phyloP scores from a whole-genome alignment of 2,888 invertebrate genomes.

The Hemicrepidius hirtus region DNA sequence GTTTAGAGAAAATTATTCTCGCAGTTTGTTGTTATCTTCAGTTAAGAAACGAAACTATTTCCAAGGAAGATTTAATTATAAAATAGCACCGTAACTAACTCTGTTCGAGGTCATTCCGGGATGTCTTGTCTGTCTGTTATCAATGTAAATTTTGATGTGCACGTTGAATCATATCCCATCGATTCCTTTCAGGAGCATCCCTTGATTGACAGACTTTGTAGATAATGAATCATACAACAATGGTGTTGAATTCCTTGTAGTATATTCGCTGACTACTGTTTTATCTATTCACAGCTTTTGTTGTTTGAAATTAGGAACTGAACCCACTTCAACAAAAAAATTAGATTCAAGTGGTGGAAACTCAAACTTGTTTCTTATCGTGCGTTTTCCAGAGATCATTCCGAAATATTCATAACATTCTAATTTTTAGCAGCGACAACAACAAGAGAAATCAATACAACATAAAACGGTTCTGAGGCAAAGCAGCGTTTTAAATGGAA shows the following conservation, averaged over 20 bases:
- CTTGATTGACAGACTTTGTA: constrained; percentile 33
- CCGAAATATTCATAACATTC: background rate
- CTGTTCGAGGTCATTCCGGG: constrained; percentile 20
- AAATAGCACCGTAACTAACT: constrained; percentile 11
- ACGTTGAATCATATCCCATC: constrained; percentile 42
- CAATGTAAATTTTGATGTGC: constrained; percentile 29
- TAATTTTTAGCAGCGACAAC: background rate
- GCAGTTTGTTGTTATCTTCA: background rate
- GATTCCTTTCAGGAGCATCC: constrained; percentile 24
- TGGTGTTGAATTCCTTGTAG: constrained; percentile 1
- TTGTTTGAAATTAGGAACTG: no score
- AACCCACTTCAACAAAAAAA: no score
- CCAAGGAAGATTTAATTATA: constrained; percentile 32
- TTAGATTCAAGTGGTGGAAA: no score
- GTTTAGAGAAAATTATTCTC: no score
- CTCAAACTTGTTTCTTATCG: no score
- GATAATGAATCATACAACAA: constrained; percentile 32
- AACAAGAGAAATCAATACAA: background rate
- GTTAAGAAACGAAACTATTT: constrained; percentile 5
- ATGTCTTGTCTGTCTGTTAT: constrained; percentile 23
- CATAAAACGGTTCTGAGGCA: constrained; percentile 1
- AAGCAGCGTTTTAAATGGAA: constrained; percentile 13
- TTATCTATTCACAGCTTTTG: no score
- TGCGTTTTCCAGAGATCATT: no score
- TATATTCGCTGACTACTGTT: no score